A percentile compares a stretch with the other conserved stretches of the same genome.
Conservation (phyloP, 2,113 vertebrate species). For the Sialia sialis region DNA sequence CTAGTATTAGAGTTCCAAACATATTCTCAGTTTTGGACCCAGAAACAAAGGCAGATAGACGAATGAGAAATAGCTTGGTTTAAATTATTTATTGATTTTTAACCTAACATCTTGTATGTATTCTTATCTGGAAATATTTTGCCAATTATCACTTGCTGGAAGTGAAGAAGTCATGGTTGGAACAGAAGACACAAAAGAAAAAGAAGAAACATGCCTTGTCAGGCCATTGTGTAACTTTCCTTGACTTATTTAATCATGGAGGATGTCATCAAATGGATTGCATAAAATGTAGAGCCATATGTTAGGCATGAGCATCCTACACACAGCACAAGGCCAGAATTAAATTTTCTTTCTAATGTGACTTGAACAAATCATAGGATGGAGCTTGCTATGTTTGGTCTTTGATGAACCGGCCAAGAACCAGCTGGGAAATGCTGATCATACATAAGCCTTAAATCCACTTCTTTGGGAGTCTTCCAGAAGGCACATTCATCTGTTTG, state of each 20-base stretch:
- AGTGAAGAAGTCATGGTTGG: neutral
- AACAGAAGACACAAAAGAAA: neutral
- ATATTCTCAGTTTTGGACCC: neutral
- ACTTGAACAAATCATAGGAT: neutral
- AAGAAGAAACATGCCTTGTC: neutral
- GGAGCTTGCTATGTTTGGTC: neutral
- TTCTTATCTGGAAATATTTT: neutral
- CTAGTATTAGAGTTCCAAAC: neutral
- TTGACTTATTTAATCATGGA: neutral
- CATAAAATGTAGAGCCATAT: neutral
- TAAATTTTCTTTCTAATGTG: neutral
- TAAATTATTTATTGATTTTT: neutral
- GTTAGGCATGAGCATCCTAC: neutral
- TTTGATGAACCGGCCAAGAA: neutral
- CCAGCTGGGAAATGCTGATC: neutral
- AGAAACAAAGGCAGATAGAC: neutral
- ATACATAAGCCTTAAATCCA: neutral
- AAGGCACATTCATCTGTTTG: neutral
- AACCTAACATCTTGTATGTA: neutral
- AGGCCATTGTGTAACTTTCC: neutral
- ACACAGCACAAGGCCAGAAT: neutral
- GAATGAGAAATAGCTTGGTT: neutral
- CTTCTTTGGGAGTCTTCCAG: neutral
- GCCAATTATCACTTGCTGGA: neutral
- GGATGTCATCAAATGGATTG: neutral